These are phyloP conservation scores for Bombus breviceps DNA, from an alignment of 1,140 invertebrate genomes.

Conservation along the genomic window DNA sequence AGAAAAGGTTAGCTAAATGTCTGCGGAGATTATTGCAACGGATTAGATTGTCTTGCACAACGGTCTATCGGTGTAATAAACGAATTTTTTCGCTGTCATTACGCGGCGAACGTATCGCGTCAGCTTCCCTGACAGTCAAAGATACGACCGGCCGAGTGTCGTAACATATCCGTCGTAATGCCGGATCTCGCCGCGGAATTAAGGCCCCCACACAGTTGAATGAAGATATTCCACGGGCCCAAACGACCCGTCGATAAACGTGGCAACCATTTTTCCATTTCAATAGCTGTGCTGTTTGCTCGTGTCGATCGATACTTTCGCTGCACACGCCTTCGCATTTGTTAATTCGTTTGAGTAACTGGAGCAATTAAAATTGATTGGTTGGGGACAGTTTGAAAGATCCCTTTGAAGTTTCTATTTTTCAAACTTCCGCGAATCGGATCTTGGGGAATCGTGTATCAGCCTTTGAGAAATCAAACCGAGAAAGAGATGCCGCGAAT, in stretches of 20 bases:
- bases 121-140: constrained; percentile 28
- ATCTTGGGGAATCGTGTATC: too few relatives aligned
- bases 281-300: not conserved
- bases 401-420: not conserved
- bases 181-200: constrained; percentile 54
- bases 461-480: too few relatives aligned
- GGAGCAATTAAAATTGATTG: not conserved
- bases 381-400: not conserved
- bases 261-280: not conserved
- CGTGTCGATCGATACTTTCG: not conserved
- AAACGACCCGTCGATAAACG: not conserved
- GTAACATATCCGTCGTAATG: constrained; percentile 61
- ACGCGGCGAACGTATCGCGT: constrained; percentile 36
- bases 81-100: constrained; percentile 39
- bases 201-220: constrained; percentile 39
- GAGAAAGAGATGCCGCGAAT: too few relatives aligned
- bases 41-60: constrained; percentile 57
- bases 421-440: too few relatives aligned
- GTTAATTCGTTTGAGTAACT: not conserved
- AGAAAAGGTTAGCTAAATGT: constrained; percentile 56
- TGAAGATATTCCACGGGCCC: not conserved
- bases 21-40: constrained; percentile 47
- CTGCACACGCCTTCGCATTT: not conserved
- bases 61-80: constrained; percentile 53
- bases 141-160: constrained; percentile 45